A percentile compares a stretch with the other conserved stretches of the same genome.
Evolutionary conservation across 1,140 invertebrate genomes (phyloP).

Genomic region (Trachymyrmex septentrionalis): DNA sequence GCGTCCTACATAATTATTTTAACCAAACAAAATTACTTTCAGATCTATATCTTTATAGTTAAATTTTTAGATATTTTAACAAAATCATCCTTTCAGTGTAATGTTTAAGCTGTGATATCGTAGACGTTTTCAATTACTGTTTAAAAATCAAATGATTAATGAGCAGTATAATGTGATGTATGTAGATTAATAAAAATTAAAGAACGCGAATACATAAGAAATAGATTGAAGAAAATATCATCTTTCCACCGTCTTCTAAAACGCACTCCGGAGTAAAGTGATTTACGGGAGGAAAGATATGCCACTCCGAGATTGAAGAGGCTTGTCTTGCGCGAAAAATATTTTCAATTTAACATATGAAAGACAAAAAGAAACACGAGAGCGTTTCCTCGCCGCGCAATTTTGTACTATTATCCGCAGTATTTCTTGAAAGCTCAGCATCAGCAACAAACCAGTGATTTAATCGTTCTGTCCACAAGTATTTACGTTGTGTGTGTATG

Average conservation of each 20-base stretch:
- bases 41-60: too few species aligned
- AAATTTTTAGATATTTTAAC: too few species aligned
- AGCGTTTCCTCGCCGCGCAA: conserved; percentile 24
- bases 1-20: too few species aligned
- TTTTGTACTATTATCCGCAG: conserved; percentile 50
- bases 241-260: background rate
- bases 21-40: too few species aligned
- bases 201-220: background rate
- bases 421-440: conserved; percentile 34
- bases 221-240: background rate
- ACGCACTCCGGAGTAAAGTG: background rate
- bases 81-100: too few species aligned
- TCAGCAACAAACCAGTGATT: conserved; percentile 49
- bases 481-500: background rate
- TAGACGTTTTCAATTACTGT: background rate
- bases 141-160: conserved; percentile 9
- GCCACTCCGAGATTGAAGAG: conserved; percentile 42
- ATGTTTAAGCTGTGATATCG: background rate
- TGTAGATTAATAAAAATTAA: background rate
- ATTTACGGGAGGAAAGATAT: conserved; percentile 32
- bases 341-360: conserved; percentile 47
- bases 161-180: background rate
- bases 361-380: background rate
- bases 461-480: conserved; percentile 50
- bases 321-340: conserved; percentile 44